A percentile compares a stretch with the other conserved stretches of the same genome.
Conservation (phyloP, 2,888 invertebrate genomes). For the Ischnura elegans region DNA sequence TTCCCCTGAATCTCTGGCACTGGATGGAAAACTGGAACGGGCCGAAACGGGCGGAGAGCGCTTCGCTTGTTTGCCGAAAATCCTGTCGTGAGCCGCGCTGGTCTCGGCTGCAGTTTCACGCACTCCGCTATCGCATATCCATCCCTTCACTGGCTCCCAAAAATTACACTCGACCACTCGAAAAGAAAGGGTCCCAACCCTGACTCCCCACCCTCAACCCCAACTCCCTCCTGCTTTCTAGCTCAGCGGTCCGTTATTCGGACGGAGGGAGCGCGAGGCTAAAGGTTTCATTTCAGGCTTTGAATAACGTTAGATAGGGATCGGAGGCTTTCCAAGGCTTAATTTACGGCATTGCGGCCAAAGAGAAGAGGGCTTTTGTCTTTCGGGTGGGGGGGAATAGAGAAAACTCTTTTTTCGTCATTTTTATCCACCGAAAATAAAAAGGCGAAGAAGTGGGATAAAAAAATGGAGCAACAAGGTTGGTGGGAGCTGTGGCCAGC, state of each 20-base stretch:
- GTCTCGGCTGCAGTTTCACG: too few species aligned
- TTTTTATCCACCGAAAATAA: too few species aligned
- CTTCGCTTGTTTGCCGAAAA: too few species aligned
- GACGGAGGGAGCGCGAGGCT: neutral
- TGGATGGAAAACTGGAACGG: too few species aligned
- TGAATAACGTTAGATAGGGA: constrained; percentile 22
- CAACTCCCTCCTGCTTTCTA: neutral
- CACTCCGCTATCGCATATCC: too few species aligned
- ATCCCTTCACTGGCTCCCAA: too few species aligned
- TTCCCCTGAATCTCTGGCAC: too few species aligned
- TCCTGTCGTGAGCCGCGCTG: too few species aligned
- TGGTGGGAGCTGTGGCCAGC: neutral
- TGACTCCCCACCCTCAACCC: too few species aligned
- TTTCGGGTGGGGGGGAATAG: neutral
- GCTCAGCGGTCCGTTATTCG: neutral
- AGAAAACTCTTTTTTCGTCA: too few species aligned
- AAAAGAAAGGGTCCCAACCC: neutral
- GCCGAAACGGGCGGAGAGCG: too few species aligned
- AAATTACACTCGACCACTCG: neutral
- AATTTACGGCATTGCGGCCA: neutral
- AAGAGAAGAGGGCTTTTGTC: neutral
- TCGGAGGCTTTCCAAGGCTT: neutral
- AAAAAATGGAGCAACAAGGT: neutral
- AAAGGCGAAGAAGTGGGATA: neutral
- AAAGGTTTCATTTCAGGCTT: constrained; percentile 20